Evolutionary conservation across 2,888 invertebrate genomes (phyloP).

Genomic region (Blera fallax): DNA sequence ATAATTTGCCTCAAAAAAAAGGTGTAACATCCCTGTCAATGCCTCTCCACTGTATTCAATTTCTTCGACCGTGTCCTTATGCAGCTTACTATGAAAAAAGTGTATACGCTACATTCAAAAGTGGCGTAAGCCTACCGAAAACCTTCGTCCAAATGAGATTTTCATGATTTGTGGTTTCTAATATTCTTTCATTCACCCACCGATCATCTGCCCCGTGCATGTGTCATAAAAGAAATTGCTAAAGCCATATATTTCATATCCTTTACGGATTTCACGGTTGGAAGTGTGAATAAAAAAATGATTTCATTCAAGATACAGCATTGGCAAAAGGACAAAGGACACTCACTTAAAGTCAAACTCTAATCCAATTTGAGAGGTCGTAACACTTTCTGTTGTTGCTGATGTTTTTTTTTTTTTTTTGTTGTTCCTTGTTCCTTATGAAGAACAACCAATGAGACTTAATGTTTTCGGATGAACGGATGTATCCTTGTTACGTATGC

Average conservation of each 20-base stretch:
- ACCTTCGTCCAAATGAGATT: constrained; percentile 62
- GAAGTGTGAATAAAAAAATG: constrained; percentile 60
- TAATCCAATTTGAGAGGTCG: constrained; percentile 78
- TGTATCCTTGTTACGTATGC: constrained; percentile 70
- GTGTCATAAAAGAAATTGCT: constrained; percentile 67
- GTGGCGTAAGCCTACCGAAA: constrained; percentile 33
- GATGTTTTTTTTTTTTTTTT: constrained; percentile 11
- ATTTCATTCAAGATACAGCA: constrained; percentile 45
- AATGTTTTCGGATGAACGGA: constrained; percentile 67
- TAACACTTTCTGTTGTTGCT: constrained; percentile 60
- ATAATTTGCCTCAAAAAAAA: no score
- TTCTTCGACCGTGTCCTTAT: not conserved
- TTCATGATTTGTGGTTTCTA: constrained; percentile 73
- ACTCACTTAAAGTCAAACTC: constrained; percentile 75
- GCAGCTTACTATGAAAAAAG: constrained; percentile 15
- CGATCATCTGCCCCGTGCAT: constrained; percentile 46
- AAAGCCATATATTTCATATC: constrained; percentile 60
- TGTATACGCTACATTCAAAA: constrained; percentile 17
- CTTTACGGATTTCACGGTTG: constrained; percentile 70
- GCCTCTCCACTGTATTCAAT: not conserved
- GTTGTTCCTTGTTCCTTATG: constrained; percentile 16
- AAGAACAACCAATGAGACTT: constrained; percentile 66
- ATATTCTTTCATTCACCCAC: constrained; percentile 57
- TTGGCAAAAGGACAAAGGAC: constrained; percentile 64
- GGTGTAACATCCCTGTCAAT: not conserved